These are phyloP conservation scores for Eumaeus atala DNA, from an alignment of 1,140 invertebrate genomes.

Conservation along the genomic window DNA sequence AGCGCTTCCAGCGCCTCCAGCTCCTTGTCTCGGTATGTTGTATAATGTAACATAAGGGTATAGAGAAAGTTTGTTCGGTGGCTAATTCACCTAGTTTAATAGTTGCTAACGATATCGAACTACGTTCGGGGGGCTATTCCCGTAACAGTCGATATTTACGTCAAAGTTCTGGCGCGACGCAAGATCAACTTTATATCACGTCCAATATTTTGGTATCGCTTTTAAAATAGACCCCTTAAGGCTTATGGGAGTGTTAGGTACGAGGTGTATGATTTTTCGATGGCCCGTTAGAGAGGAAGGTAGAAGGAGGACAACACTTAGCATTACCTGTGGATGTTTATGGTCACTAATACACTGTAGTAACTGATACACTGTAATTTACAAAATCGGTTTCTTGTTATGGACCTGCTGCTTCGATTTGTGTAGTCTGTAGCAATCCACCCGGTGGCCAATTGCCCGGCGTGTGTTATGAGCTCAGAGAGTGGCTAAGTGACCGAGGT, in stretches of 20 bases:
- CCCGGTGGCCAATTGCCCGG: too few relatives aligned
- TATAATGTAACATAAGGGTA: slow-evolving; percentile 31
- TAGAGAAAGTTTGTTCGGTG: slow-evolving; percentile 45
- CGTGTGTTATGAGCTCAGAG: too few relatives aligned
- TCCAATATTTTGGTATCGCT: neutral
- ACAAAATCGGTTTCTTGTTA: too few relatives aligned
- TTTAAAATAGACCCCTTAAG: neutral
- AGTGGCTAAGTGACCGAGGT: too few relatives aligned
- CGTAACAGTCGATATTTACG: slow-evolving; percentile 20
- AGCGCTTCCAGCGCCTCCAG: slow-evolving; percentile 16
- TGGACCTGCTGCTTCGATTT: too few relatives aligned
- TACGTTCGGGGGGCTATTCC: slow-evolving; percentile 21
- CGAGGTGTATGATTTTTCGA: too few relatives aligned
- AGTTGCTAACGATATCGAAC: slow-evolving; percentile 49
- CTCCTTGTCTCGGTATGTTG: slow-evolving; percentile 21
- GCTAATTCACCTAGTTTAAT: slow-evolving; percentile 51
- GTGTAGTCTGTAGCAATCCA: too few relatives aligned
- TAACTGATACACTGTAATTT: too few relatives aligned
- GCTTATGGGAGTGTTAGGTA: neutral
- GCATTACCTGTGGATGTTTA: too few relatives aligned
- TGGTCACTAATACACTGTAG: too few relatives aligned
- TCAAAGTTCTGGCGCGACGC: neutral
- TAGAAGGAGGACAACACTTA: too few relatives aligned
- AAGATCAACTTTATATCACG: slow-evolving; percentile 1
- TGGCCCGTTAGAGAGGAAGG: too few relatives aligned